Conservation (phyloP, 2,113 vertebrate species). For the Nycticorax nycticorax region DNA sequence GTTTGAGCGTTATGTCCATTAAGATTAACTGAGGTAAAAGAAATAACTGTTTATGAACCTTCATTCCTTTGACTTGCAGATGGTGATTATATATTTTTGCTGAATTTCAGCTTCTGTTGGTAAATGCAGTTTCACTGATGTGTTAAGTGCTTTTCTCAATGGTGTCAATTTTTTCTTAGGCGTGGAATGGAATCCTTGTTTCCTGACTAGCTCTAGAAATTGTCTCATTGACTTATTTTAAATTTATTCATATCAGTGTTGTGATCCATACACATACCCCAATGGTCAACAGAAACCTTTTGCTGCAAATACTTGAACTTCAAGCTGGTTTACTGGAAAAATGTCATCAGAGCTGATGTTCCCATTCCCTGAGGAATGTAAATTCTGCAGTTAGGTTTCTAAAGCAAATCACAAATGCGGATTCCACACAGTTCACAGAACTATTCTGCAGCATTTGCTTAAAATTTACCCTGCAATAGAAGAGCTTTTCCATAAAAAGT, state of each 20-base stretch:
- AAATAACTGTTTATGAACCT: background rate
- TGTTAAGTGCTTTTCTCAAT: background rate
- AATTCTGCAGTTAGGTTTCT: constrained; percentile 17
- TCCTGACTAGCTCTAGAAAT: background rate
- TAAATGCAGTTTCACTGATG: background rate
- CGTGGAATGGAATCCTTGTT: background rate
- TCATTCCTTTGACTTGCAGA: background rate
- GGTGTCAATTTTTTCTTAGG: background rate
- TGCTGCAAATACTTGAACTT: constrained; percentile 21
- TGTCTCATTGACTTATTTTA: background rate
- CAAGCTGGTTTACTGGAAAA: constrained; percentile 3
- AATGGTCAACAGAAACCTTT: background rate
- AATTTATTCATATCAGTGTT: background rate
- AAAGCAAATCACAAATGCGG: constrained; percentile 6
- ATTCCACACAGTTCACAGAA: background rate
- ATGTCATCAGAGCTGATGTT: background rate
- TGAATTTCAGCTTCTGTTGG: background rate
- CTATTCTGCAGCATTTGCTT: background rate
- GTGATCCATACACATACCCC: background rate
- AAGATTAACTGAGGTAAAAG: background rate
- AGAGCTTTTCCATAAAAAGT: background rate
- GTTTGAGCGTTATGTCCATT: background rate
- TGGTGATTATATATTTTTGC: background rate
- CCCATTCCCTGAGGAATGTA: constrained; percentile 8
- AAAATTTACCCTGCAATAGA: background rate